Conservation (phyloP, 2,113 vertebrate genomes). For the Oophaga pumilio region DNA sequence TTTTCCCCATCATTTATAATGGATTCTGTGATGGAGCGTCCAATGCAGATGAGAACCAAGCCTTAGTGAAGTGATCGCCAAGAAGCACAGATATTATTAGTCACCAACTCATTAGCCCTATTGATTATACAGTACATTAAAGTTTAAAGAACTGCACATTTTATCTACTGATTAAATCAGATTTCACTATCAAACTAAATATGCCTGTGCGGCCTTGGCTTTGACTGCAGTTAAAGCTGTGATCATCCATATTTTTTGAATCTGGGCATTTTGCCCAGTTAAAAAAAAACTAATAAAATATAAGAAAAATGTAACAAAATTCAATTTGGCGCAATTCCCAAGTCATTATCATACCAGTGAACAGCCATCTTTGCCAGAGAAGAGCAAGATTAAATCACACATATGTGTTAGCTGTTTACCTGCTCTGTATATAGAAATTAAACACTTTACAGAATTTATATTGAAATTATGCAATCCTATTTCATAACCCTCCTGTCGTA, state of each 20-base stretch:
- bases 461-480: background rate
- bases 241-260: background rate
- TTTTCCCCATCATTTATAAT: too few relatives aligned
- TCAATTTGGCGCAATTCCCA: conserved; percentile 15
- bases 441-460: background rate
- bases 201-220: conserved; percentile 11
- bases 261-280: conserved; percentile 21
- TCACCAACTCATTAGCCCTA: background rate
- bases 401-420: background rate
- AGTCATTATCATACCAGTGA: conserved; percentile 16
- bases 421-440: background rate
- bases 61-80: background rate
- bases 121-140: background rate
- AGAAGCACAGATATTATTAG: background rate
- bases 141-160: background rate
- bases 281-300: conserved; percentile 2
- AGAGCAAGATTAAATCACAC: background rate
- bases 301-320: conserved; percentile 7
- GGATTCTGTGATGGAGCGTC: too few relatives aligned
- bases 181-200: conserved; percentile 1
- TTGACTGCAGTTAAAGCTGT: background rate
- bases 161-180: background rate
- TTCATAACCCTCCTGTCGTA: background rate
- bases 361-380: background rate
- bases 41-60: too few relatives aligned